Conservation (phyloP, 2,113 vertebrate species). For the Plestiodon gilberti region DNA sequence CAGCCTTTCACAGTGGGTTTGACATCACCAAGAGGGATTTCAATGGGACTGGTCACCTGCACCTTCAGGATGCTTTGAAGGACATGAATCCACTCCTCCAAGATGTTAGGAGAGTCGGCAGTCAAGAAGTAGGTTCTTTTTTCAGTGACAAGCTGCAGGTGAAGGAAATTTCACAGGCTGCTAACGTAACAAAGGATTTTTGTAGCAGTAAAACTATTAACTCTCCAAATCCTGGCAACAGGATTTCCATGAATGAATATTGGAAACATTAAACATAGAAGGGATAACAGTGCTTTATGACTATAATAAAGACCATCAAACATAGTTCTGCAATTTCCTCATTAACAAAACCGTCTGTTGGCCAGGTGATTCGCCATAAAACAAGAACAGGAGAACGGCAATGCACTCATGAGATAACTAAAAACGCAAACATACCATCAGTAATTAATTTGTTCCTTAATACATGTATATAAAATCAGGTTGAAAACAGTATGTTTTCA, state of each 20-base stretch:
- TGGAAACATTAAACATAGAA: background rate
- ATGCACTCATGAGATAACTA: background rate
- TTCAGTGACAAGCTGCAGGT: conserved; percentile 84
- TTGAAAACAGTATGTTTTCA: background rate
- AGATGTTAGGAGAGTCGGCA: conserved; percentile 89
- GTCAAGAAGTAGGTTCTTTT: conserved; percentile 90
- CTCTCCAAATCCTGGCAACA: background rate
- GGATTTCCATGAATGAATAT: background rate
- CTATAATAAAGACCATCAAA: background rate
- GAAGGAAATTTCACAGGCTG: conserved; percentile 23
- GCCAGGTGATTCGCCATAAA: background rate
- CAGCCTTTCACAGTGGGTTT: conserved; percentile 87
- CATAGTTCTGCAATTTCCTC: background rate
- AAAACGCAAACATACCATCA: background rate
- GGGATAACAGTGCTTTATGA: background rate
- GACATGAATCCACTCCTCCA: conserved; percentile 91
- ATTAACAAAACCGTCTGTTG: conserved; percentile 9
- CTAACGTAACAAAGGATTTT: background rate
- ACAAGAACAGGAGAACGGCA: background rate
- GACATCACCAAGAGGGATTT: conserved; percentile 71
- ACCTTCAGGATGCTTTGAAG: conserved; percentile 89
- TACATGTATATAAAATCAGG: background rate
- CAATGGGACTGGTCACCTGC: conserved; percentile 77
- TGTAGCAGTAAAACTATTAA: conserved; percentile 5
- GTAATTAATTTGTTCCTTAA: conserved; percentile 25